A percentile compares a stretch with the other conserved stretches of the same genome.
These are phyloP conservation scores for Nemoura dubitans DNA, from an alignment of 2,888 invertebrate genomes.

Conservation along the genomic window DNA sequence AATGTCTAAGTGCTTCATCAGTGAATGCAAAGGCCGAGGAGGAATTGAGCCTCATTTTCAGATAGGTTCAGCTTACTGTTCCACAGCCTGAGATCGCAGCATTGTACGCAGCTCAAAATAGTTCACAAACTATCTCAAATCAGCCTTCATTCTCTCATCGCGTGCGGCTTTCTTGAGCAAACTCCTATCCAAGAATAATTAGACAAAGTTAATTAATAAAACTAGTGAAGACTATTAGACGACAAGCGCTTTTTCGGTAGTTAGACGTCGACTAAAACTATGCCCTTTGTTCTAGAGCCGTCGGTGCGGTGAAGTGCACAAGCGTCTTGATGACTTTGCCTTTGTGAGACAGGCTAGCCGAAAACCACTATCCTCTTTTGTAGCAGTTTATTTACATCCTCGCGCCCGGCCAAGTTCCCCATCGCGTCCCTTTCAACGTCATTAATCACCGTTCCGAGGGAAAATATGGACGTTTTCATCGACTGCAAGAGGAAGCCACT, in stretches of 20 bases:
- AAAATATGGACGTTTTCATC: conserved; percentile 7
- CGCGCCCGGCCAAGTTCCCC: background rate
- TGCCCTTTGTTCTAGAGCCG: too few species aligned
- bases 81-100: too few species aligned
- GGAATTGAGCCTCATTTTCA: too few species aligned
- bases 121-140: background rate
- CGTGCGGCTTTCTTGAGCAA: background rate
- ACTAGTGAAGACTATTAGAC: background rate
- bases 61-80: too few species aligned
- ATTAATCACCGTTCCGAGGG: background rate
- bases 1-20: too few species aligned
- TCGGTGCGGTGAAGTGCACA: too few species aligned
- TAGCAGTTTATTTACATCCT: background rate
- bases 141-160: background rate
- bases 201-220: background rate
- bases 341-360: background rate
- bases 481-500: background rate
- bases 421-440: background rate
- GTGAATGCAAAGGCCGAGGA: too few species aligned
- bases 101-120: background rate
- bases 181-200: background rate
- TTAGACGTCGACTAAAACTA: too few species aligned
- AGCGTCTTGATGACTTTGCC: too few species aligned
- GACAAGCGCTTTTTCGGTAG: background rate
- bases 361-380: background rate